Base-by-base conservation (phyloP, 2,888 invertebrate species). In the Aphidoletes aphidimyza region DNA sequence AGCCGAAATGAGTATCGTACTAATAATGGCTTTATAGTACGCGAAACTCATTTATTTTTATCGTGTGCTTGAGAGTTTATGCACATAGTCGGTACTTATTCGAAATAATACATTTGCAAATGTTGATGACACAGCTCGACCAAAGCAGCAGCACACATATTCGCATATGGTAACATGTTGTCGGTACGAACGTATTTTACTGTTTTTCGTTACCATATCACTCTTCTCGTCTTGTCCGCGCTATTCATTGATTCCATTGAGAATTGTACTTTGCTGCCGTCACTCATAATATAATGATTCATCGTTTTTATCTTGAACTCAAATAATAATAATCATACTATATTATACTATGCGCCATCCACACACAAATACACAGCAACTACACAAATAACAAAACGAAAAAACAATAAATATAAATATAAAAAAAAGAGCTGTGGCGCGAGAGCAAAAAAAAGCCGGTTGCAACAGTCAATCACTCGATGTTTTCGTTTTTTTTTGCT, bases 211-310 rank as follows among this genome's bases (percentile, higher is more conserved):
- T 54, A 5, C n/a, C n/a, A n/a, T n/a, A n/a, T n/a, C n/a, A n/a
- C n/a, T 37, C 6, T 37, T 3, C n/a, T 81, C 81, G 37, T 81
- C 9, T 78, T 36, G 34, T 78, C 26, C 22, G 11, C 37, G 37
- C 81, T 81, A 22, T 81, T 81, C 81, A 81, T 81, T 81, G 37
- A 81, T 19, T 37, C 78, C 81, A 37, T 81, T 81, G 36, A 81
- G 81, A 81, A 81, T 81, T 81, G 81, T 81, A 37, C 81, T 37
- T 37, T n/a, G 81, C 69, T n/a, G 81, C 37, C 37, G 81, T 81
- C 81, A 81, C 37, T 81, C 81, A 81, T 81, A 81, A 81, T 37
- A 81, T 37, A 81, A 37, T 81, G 81, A 81, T 81, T 81, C 81
- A 81, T 81, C 81, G 81, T 22, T 81, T 81, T 81, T 81, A 81